phyloP scores from a whole-genome alignment of 2,797 vertebrate genomes.

The Valencia hispanica region DNA sequence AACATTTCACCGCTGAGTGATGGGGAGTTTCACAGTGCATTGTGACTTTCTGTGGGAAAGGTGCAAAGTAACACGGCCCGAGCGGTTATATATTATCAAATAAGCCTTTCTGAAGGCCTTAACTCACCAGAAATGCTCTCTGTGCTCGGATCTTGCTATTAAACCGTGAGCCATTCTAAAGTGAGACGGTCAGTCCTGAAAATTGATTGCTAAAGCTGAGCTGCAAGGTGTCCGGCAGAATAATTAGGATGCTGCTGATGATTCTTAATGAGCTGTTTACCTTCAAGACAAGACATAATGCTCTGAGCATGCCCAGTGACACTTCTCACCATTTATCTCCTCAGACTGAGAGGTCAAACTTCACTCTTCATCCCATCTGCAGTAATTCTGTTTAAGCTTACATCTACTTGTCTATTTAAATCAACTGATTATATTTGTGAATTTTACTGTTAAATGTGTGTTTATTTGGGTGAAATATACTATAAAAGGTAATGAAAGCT shows the following conservation, averaged over 20 bases:
- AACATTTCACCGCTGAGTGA: conserved; percentile 43
- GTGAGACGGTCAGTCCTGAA: conserved; percentile 7
- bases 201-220: conserved; percentile 4
- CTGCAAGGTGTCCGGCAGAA: not conserved
- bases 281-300: conserved; percentile 12
- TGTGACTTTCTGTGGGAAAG: conserved; percentile 66
- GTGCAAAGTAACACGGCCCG: conserved; percentile 28
- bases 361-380: not conserved
- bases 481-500: not conserved
- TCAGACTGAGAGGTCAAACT: conserved; percentile 5
- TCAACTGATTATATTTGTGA: not conserved
- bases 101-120: conserved; percentile 8
- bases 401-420: not conserved
- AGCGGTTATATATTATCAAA: conserved; percentile 15
- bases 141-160: conserved; percentile 6
- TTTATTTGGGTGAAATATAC: not conserved
- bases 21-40: conserved; percentile 24
- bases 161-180: conserved; percentile 15
- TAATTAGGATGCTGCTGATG: conserved; percentile 16
- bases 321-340: conserved; percentile 13
- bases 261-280: conserved; percentile 12
- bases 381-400: not conserved
- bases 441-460: not conserved
- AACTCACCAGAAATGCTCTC: conserved; percentile 3
- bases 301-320: conserved; percentile 13